Evolutionary conservation across 2,113 vertebrate species (phyloP), one percentile per base, ranked within the genome.

Genomic region (Otolemur garnettii): DNA sequence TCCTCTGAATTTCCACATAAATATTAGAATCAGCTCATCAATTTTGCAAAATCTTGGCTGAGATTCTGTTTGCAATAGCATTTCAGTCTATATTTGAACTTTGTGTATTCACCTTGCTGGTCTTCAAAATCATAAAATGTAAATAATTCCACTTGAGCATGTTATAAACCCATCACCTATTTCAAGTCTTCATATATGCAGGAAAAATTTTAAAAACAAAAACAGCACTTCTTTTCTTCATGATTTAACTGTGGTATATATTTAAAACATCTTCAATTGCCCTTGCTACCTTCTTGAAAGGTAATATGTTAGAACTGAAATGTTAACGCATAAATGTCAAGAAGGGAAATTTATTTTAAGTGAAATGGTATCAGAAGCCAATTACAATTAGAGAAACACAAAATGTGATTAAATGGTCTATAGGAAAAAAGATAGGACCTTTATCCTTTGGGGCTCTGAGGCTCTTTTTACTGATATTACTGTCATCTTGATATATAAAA

Each of bases 241-340:
- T 98, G 87, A 98, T 90, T 97, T 95, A 95, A 95, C 95, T 21
- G 17, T 95, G 89, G 38, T 92, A 80, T 60, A 60, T 96, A 87
- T 92, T 97, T 96, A 90, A 93, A 96, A 96, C 84, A 96, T 97
- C 97, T 98, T 98, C 80, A 95, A 26, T 93, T 96, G 96, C 26
- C 91, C 92, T 98, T 90, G 45, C 45, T 55, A 22, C 28, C 0
- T 94, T 97, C 79, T 77, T 94, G 93, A 91, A 97, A 97, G 80
- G 89, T 85, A 95, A 69, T 82, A 93, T 69, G 21, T 85, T 95
- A 96, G 79, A 74, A 90, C 28, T 89, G 55, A 89, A 91, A 90
- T 64, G 80, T 19, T 83, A 88, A 74, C 30, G 71, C 38, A 42
- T 57, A 59, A 4, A 35, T 93, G 57, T 95, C 91, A 85, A 82